A percentile compares a stretch with the other conserved stretches of the same genome.
Evolutionary conservation across 2,113 vertebrate species (phyloP).

Genomic region (Pantherophis guttatus): DNA sequence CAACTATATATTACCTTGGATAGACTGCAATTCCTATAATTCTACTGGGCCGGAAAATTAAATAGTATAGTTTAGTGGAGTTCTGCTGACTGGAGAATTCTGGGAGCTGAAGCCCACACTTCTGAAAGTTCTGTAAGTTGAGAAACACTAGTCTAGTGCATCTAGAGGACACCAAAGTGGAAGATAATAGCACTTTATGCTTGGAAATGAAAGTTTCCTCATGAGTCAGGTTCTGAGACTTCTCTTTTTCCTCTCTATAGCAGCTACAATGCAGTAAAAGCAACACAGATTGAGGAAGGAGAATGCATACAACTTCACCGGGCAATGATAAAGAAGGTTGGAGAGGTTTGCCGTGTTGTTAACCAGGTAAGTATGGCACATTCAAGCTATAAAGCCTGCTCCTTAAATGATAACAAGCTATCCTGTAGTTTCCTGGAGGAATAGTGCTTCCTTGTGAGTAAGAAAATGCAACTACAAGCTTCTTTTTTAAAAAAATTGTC

Average conservation of each 20-base stretch:
- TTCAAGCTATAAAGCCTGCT: not conserved
- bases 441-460: not conserved
- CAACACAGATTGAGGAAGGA: slow-evolving; percentile 61
- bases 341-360: slow-evolving; percentile 91
- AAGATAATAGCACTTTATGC: not conserved
- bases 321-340: slow-evolving; percentile 84
- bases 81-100: not conserved
- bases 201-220: not conserved
- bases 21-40: not conserved
- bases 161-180: not conserved
- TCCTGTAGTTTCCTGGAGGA: not conserved
- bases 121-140: not conserved
- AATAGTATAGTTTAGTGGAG: not conserved
- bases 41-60: not conserved
- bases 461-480: not conserved
- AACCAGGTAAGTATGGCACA: slow-evolving; percentile 82
- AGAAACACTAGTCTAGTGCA: not conserved
- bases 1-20: not conserved
- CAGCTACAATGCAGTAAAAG: slow-evolving; percentile 62
- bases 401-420: not conserved
- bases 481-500: not conserved
- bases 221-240: not conserved
- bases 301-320: slow-evolving; percentile 86
- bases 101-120: not conserved
- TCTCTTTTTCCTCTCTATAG: slow-evolving; percentile 24